Base-by-base conservation (phyloP, 2,113 vertebrate species). In the Theristicus caerulescens region DNA sequence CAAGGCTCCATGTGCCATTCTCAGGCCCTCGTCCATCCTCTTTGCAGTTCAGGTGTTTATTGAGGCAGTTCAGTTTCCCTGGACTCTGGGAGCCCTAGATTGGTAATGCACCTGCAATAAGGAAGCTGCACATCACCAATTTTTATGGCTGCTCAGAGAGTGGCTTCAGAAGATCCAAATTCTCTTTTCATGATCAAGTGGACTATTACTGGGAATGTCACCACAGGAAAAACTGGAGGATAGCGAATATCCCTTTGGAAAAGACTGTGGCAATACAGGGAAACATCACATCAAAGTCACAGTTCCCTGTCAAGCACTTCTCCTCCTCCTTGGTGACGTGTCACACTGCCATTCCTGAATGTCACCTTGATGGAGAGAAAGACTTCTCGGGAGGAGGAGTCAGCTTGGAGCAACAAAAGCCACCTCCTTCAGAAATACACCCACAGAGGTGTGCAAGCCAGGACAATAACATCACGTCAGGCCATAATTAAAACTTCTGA, bases 381-480 rank as follows among this genome's bases (percentile, higher is more conserved):
- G 10, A 65, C 70, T 89, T 91, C 67, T 85, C 6, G 1, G 74
- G 44, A 93, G 78, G 19, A 84, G 47, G 49, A 25, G 9, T 81
- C 76, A 80, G 47, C 82, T 49, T 85, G 69, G 66, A 93, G 61
- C 87, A 90, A 90, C 79, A 92, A 90, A 95, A 95, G 52, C 82
- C 69, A 65, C 89, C 87, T 93, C 85, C 91, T 95, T 92, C 93
- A 94, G 90, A 91, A 91, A 61, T 49, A 82, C 57, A 71, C 95
- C 70, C 91, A 72, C 87, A 46, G 77, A 91, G 46, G 66, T 42
- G 86, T 54, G 44, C 73, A 54, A 78, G 91, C 93, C 93, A 95
- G 81, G 86, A 88, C 71, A 91, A n/a, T 42, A 82, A 31, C 36
- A 4, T 71, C 79, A 73, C 3, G 0, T 86, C 78, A 77, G 88